phyloP scores from a whole-genome alignment of 53 echinoderm and acorn worm species.

The Zoroaster sp. region DNA sequence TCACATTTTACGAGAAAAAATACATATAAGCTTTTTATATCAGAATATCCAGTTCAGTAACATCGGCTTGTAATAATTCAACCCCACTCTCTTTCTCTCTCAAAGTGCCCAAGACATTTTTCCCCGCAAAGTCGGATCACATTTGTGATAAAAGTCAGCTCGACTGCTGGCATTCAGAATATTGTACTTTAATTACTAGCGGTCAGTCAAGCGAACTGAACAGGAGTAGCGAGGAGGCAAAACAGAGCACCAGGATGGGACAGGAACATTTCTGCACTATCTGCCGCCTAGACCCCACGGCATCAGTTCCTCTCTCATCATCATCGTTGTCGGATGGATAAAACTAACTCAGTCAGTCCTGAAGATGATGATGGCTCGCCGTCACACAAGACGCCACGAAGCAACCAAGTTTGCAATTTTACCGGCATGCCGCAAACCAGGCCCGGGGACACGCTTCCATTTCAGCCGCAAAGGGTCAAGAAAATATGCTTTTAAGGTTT shows the following conservation, averaged over 20 bases:
- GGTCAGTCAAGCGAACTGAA: slow-evolving; percentile 42
- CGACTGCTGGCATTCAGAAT: slow-evolving; percentile 48
- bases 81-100: not conserved
- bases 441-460: slow-evolving; percentile 65
- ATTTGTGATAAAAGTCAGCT: slow-evolving; percentile 42
- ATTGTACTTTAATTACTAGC: slow-evolving; percentile 54
- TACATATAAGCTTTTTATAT: no score
- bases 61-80: slow-evolving; percentile 27
- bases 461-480: slow-evolving; percentile 68
- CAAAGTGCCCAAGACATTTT: slow-evolving; percentile 1
- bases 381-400: slow-evolving; percentile 44
- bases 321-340: slow-evolving; percentile 47
- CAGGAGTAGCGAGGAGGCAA: slow-evolving; percentile 20
- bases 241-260: not conserved
- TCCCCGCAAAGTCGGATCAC: slow-evolving; percentile 21
- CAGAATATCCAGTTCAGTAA: not conserved
- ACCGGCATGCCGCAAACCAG: slow-evolving; percentile 28
- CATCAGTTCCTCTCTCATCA: slow-evolving; percentile 15
- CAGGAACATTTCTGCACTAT: slow-evolving; percentile 35
- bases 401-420: slow-evolving; percentile 61
- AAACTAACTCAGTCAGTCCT: slow-evolving; percentile 40
- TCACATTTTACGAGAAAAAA: no score
- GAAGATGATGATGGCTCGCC: not conserved
- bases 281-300: slow-evolving; percentile 47
- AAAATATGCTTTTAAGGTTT: slow-evolving; percentile 93